Percentiles rank a stretch among this genome's conserved stretches.
phyloP scores from a whole-genome alignment of 2,888 invertebrate genomes.

The Megaustenia siamemsis region DNA sequence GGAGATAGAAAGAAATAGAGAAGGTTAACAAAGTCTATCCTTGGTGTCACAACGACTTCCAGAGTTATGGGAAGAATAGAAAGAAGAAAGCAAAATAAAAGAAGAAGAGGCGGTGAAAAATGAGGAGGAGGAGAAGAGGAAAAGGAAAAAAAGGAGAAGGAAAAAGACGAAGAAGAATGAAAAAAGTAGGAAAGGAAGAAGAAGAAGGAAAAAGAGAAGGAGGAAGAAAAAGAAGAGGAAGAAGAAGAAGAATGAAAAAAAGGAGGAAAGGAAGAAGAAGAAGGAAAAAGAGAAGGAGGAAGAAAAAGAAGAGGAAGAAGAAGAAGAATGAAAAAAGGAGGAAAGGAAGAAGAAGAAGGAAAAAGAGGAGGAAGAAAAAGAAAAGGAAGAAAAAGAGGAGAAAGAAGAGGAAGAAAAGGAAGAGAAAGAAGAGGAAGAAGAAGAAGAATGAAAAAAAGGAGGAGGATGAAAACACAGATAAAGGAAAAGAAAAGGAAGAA shows the following conservation, averaged over 20 bases:
- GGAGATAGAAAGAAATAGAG: too few species aligned
- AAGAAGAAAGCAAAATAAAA: too few species aligned
- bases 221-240: not conserved
- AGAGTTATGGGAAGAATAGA: too few species aligned
- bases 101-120: too few species aligned
- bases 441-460: not conserved
- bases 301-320: not conserved
- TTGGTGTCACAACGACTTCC: too few species aligned
- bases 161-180: too few species aligned
- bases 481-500: too few species aligned
- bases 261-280: conserved; percentile 1
- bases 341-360: not conserved
- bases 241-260: not conserved
- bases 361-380: not conserved
- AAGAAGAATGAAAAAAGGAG: conserved; percentile 4
- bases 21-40: too few species aligned
- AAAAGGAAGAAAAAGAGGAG: conserved; percentile 29
- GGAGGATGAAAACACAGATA: too few species aligned
- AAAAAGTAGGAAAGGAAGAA: not conserved
- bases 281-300: not conserved
- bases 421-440: conserved; percentile 15
- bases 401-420: conserved; percentile 19
- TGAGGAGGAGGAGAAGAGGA: too few species aligned
- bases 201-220: not conserved
- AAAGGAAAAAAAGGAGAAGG: too few species aligned